Evolutionary conservation across 2,797 vertebrate species (phyloP).

Genomic region (Pyrocephalus nanus): DNA sequence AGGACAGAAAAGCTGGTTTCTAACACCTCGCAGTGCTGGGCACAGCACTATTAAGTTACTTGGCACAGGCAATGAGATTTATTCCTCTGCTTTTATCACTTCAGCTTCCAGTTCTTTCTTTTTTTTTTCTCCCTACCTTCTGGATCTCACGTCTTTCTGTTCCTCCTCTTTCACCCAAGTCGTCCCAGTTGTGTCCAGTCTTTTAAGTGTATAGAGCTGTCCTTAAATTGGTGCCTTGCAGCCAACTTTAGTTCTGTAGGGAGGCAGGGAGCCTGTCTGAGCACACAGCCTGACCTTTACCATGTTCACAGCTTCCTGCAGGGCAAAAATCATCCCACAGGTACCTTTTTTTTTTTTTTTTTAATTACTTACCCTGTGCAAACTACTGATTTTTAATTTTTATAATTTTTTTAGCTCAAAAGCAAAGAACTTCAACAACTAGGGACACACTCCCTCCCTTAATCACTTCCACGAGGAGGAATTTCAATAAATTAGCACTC

Average conservation of each 20-base stretch:
- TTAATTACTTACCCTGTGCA: neutral
- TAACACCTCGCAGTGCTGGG: neutral
- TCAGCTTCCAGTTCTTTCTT: neutral
- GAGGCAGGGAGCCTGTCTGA: neutral
- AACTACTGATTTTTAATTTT: neutral
- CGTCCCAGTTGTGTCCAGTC: neutral
- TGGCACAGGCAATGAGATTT: neutral
- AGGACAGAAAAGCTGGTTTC: neutral
- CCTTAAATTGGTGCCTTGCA: neutral
- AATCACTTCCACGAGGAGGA: neutral
- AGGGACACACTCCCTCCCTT: neutral
- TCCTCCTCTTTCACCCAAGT: neutral
- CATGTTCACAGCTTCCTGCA: neutral
- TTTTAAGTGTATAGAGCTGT: neutral
- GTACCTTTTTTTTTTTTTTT: neutral
- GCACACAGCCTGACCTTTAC: neutral
- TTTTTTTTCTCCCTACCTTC: neutral
- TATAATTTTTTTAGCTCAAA: neutral
- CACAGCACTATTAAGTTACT: neutral
- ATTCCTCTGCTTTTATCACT: neutral
- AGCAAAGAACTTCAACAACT: neutral
- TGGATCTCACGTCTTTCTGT: neutral
- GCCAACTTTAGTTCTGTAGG: neutral
- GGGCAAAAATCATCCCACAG: neutral
- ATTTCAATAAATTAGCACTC: constrained; percentile 40